Conservation (phyloP, 2,888 invertebrate genomes). For the Dilophus febrilis region DNA sequence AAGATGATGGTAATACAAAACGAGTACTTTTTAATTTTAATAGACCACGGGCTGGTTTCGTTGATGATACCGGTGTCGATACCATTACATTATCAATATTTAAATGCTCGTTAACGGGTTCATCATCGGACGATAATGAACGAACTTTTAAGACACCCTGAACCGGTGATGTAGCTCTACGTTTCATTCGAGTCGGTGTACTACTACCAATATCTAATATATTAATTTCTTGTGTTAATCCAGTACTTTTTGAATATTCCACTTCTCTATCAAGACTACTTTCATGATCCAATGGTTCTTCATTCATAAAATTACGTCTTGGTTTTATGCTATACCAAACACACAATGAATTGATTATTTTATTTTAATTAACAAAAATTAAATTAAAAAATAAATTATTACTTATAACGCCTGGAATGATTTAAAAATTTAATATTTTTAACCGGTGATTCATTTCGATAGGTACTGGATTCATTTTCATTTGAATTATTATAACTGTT, state of each 20-base stretch:
- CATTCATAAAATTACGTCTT: slow-evolving; percentile 34
- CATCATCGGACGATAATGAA: slow-evolving; percentile 43
- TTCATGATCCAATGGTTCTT: background rate
- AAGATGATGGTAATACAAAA: slow-evolving; percentile 21
- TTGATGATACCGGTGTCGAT: slow-evolving; percentile 57
- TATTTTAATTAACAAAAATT: background rate
- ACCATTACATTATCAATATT: slow-evolving; percentile 47
- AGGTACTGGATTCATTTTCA: slow-evolving; percentile 22
- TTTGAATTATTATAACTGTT: slow-evolving; percentile 22
- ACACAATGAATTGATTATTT: too few species aligned
- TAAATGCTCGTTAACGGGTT: slow-evolving; percentile 32
- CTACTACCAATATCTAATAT: slow-evolving; percentile 47
- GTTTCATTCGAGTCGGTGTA: slow-evolving; percentile 41
- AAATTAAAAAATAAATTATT: background rate
- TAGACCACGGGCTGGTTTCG: slow-evolving; percentile 35
- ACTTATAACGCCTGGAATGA: slow-evolving; percentile 26
- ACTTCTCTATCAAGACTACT: slow-evolving; percentile 28
- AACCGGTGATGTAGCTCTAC: slow-evolving; percentile 34
- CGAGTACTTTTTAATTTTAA: slow-evolving; percentile 32
- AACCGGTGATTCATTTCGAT: slow-evolving; percentile 25
- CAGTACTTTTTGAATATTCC: slow-evolving; percentile 39
- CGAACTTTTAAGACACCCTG: slow-evolving; percentile 44
- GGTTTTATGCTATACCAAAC: slow-evolving; percentile 32
- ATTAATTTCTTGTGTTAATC: slow-evolving; percentile 53
- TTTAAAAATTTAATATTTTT: slow-evolving; percentile 19